These are phyloP conservation scores for Homarus americanus DNA, from an alignment of 1,140 invertebrate genomes.

Conservation along the genomic window DNA sequence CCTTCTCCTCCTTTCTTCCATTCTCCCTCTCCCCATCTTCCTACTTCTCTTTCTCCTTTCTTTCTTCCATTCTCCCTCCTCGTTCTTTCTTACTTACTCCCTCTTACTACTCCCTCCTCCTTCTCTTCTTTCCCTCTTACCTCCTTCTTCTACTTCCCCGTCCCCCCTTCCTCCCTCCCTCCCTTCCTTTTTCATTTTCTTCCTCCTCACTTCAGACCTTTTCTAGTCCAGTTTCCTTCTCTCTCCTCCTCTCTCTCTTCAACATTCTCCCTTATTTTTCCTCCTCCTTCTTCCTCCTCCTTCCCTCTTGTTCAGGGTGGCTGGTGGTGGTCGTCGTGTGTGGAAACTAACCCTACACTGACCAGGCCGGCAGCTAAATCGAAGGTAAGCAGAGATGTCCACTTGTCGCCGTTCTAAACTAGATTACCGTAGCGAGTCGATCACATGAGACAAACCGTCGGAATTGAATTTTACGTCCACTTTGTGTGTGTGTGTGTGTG, in stretches of 20 bases:
- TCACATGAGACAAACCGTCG: slow-evolving; percentile 69
- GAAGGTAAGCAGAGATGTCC: slow-evolving; percentile 68
- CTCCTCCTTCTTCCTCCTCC: not conserved
- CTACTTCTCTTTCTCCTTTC: not conserved
- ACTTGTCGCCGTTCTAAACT: slow-evolving; percentile 66
- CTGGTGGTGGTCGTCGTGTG: not conserved
- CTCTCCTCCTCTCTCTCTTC: not conserved
- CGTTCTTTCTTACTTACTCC: not conserved
- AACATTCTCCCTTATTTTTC: not conserved
- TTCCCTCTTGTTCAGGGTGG: not conserved
- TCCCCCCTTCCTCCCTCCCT: not conserved
- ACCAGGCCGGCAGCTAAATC: slow-evolving; percentile 59
- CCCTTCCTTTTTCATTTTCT: not conserved
- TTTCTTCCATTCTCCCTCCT: too few species aligned
- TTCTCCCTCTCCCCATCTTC: not conserved
- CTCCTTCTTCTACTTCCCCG: too few species aligned
- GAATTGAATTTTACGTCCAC: slow-evolving; percentile 70
- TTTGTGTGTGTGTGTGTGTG: slow-evolving; percentile 53
- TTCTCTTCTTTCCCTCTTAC: not conserved
- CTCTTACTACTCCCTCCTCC: too few species aligned
- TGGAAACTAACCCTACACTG: not conserved
- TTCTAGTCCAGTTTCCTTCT: not conserved
- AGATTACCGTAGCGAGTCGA: slow-evolving; percentile 63
- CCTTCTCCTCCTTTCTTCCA: too few species aligned
- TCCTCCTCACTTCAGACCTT: too few species aligned